Percentiles rank a stretch among this genome's conserved stretches.
These are phyloP conservation scores for Ectobius pallidus DNA, from an alignment of 2,888 invertebrate genomes.

Conservation along the genomic window DNA sequence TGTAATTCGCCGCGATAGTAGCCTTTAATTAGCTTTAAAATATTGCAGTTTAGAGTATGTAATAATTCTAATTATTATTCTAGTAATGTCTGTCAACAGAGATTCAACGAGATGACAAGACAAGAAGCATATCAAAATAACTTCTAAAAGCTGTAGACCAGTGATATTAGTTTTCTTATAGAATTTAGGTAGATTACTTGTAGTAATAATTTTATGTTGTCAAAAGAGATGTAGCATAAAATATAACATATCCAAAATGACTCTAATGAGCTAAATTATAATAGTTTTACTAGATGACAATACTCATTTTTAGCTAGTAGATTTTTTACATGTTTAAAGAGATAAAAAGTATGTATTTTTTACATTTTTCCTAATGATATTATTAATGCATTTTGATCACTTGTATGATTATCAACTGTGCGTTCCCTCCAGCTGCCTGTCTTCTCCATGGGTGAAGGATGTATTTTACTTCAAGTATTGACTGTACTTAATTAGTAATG, in stretches of 20 bases:
- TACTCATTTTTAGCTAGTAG: constrained; percentile 35
- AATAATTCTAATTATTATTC: constrained; percentile 8
- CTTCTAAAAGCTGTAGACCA: not conserved
- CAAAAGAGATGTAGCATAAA: constrained; percentile 3
- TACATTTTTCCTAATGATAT: constrained; percentile 38
- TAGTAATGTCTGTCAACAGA: constrained; percentile 3
- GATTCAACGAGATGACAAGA: not conserved
- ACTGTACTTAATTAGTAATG: constrained; percentile 35
- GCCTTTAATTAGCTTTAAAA: constrained; percentile 4
- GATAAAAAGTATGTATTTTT: constrained; percentile 38
- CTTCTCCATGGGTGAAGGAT: constrained; percentile 32
- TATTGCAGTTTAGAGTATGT: constrained; percentile 23
- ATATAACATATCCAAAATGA: not conserved
- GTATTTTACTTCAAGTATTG: constrained; percentile 33
- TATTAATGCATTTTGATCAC: constrained; percentile 43
- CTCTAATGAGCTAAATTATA: constrained; percentile 6
- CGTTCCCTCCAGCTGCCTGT: constrained; percentile 37
- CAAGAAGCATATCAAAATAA: not conserved
- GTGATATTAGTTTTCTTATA: constrained; percentile 5
- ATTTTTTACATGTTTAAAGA: constrained; percentile 39
- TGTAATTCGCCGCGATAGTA: constrained; percentile 6
- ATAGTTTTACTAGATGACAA: constrained; percentile 31
- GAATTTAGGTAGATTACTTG: constrained; percentile 9
- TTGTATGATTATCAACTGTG: constrained; percentile 35
- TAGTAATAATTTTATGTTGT: not conserved